A percentile compares a stretch with the other conserved stretches of the same genome.
phyloP scores from a whole-genome alignment of 2,888 invertebrate species.

The Embidobia sp. region DNA sequence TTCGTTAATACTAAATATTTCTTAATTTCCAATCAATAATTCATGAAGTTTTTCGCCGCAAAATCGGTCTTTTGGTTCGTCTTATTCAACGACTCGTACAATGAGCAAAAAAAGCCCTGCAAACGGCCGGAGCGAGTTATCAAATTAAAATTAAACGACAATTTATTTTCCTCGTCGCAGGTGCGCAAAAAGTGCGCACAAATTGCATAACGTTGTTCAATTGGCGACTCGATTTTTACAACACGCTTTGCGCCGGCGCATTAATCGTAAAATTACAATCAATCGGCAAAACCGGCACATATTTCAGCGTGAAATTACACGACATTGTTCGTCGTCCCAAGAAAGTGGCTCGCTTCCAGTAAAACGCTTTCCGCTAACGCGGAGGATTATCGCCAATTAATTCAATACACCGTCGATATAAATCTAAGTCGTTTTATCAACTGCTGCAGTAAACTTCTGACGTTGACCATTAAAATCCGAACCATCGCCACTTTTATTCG shows the following conservation, averaged over 20 bases:
- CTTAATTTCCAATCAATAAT: constrained; percentile 13
- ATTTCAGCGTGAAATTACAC: background rate
- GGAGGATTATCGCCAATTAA: constrained; percentile 17
- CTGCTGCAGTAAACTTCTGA: background rate
- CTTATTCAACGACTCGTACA: background rate
- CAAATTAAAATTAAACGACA: too few species aligned
- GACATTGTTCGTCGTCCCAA: background rate
- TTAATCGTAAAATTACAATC: constrained; percentile 1
- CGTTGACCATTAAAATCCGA: constrained; percentile 15
- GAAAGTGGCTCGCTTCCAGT: constrained; percentile 1
- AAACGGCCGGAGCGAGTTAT: too few species aligned
- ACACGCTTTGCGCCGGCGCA: background rate
- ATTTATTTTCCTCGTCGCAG: too few species aligned
- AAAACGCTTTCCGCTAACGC: constrained; percentile 12
- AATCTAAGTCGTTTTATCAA: constrained; percentile 26
- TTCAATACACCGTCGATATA: constrained; percentile 9
- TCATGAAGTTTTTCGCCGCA: constrained; percentile 18
- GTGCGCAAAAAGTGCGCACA: too few species aligned
- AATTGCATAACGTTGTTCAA: too few species aligned
- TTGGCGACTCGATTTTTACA: too few species aligned
- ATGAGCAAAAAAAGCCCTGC: background rate
- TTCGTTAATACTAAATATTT: constrained; percentile 1
- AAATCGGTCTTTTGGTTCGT: background rate
- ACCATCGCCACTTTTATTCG: constrained; percentile 2
- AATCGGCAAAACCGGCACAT: background rate